These are phyloP conservation scores for Antitype chi DNA, from an alignment of 2,888 invertebrate genomes.

Conservation along the genomic window DNA sequence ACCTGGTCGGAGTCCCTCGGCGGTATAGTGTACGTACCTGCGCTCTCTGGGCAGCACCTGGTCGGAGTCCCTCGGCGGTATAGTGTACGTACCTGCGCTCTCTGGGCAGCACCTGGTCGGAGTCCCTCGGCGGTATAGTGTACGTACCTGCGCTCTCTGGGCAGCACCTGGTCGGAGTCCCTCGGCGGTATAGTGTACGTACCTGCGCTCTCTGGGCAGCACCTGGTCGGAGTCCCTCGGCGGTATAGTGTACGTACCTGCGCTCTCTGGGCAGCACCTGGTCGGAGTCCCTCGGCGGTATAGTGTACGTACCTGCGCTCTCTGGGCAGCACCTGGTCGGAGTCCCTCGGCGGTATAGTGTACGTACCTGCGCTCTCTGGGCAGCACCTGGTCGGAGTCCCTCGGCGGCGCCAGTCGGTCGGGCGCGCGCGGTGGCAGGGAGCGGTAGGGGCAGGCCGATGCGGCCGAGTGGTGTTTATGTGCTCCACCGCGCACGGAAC, in stretches of 20 bases:
- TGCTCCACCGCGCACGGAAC: slow-evolving; percentile 95
- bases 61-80: too few relatives aligned
- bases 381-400: slow-evolving; percentile 85
- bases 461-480: slow-evolving; percentile 93
- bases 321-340: slow-evolving; percentile 75
- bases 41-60: too few relatives aligned
- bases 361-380: slow-evolving; percentile 82
- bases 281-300: too few relatives aligned
- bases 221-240: slow-evolving; percentile 76
- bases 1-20: slow-evolving; percentile 76
- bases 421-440: slow-evolving; percentile 74
- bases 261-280: too few relatives aligned
- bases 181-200: too few relatives aligned
- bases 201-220: slow-evolving; percentile 11
- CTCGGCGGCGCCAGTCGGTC: slow-evolving; percentile 69
- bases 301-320: not conserved
- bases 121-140: slow-evolving; percentile 54
- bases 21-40: slow-evolving; percentile 53
- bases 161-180: too few relatives aligned
- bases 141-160: slow-evolving; percentile 25
- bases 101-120: slow-evolving; percentile 75
- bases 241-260: slow-evolving; percentile 53
- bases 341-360: slow-evolving; percentile 55
- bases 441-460: slow-evolving; percentile 94
- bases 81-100: not conserved